These are phyloP conservation scores for Coleophora flavipennella DNA, from an alignment of 2,888 invertebrate species.

Conservation along the genomic window DNA sequence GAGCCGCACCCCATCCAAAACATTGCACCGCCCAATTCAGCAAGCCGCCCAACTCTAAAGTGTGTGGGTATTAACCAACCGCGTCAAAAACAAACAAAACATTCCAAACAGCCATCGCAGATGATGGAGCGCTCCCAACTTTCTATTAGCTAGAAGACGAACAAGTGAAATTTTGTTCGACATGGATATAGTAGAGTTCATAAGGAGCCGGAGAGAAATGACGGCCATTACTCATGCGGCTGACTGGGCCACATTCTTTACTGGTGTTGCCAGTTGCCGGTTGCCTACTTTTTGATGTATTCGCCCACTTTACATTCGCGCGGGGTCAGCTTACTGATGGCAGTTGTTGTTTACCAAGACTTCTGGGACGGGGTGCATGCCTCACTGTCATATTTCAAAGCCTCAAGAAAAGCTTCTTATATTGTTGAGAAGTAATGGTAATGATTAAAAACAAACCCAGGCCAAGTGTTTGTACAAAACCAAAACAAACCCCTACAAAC, in stretches of 20 bases:
- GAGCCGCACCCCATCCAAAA: too few species aligned
- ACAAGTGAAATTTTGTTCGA: conserved; percentile 57
- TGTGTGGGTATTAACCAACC: too few species aligned
- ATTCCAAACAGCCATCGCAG: neutral
- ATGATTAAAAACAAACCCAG: too few species aligned
- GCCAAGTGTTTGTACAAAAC: too few species aligned
- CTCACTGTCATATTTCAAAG: conserved; percentile 14
- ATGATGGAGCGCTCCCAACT: conserved; percentile 14
- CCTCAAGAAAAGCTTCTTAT: too few species aligned
- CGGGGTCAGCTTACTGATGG: conserved; percentile 39
- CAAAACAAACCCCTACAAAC: too few species aligned
- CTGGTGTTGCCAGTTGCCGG: conserved; percentile 4
- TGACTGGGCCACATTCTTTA: conserved; percentile 43
- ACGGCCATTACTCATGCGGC: conserved; percentile 50
- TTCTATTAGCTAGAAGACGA: conserved; percentile 33
- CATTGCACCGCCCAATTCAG: too few species aligned
- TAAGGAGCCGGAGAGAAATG: conserved; percentile 52
- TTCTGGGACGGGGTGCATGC: conserved; percentile 17
- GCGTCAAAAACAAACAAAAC: neutral
- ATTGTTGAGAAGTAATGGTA: too few species aligned
- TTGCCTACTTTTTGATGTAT: conserved; percentile 22
- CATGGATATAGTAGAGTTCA: conserved; percentile 57
- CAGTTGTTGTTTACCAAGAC: conserved; percentile 34
- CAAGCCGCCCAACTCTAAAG: too few species aligned
- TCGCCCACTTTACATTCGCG: conserved; percentile 40